Base-by-base conservation (phyloP, 2,888 invertebrate genomes). In the Slavum lentiscoides region DNA sequence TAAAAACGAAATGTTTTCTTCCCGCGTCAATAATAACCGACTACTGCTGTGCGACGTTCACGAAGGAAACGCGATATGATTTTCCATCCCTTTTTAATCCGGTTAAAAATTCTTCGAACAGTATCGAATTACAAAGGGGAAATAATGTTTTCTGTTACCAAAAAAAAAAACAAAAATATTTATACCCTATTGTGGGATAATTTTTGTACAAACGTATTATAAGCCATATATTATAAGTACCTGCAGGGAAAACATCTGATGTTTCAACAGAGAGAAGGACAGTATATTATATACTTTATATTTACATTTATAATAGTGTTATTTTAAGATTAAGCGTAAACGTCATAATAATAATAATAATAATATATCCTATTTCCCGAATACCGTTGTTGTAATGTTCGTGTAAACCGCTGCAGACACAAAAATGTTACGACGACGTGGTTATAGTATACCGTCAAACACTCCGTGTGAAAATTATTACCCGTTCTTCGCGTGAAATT, bases 71-170 rank as follows among this genome's bases (percentile, higher is more conserved):
- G 13, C 59, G n/a, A n/a, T n/a, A n/a, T n/a, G n/a, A 76, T 67
- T 58, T 59, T 59, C 58, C n/a, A 62, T 64, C 70, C 70, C 62
- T 72, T 77, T 68, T 62, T 77, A 80, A 80, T 72, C 80, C 72
- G 64, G 53, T 64, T 37, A 80, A 64, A 80, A 80, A 70, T 72
- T 72, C 68, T 58, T 39, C 0, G 13, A 43, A n/a, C 4, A 4
- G 58, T 80, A 39, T 80, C 58, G 23, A 64, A 70, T 80, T 80
- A 80, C 80, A 58, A 55, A 30, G 21, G 53, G 49, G 23, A 15
- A 58, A 55, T 23, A 58, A 58, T 53, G n/a, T 21, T 43, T 66
- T 49, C 4, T n/a, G 30, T 49, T 53, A 49, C 30, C 9, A 43
- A 43, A 43, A 43, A 43, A 43, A 43, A 43, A 43, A 74, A 37